Evolutionary conservation across 2,888 invertebrate genomes (phyloP), one percentile per base, ranked within the genome.

Genomic region (Leptinotarsa rubiginosa): DNA sequence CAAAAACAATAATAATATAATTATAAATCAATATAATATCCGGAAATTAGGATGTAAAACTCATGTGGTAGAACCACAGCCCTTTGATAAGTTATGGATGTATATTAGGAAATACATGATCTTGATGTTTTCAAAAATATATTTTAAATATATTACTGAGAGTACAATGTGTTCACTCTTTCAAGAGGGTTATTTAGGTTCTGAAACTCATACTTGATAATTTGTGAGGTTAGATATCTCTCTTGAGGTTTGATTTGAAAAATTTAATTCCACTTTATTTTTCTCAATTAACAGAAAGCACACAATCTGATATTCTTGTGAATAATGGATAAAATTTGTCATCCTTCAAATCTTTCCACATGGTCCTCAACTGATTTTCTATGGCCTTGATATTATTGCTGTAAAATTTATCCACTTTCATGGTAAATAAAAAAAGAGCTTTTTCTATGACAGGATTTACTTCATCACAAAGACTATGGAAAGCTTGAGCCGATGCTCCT

Each of bases 391-490:
- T 66, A 25, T 80, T 79, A 62, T 79, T 81, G 20, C 81, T 75
- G 2, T 79, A 79, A 54, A 81, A 69, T 64, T 77, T 70, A 49
- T 84, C 78, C 2, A 87, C 82, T 76, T 87, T 84, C 59, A 90
- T 83, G 4, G 89, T 89, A 72, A 90, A 87, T 70, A 90, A 85
- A 78, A 88, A 88, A 49, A 89, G 80, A 18, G 87, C 87, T 67
- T 85, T 84, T 65, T 79, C 75, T 13, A 89, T 87, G 47, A 89
- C 77, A 13, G 92, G 91, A 72, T 85, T 88, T 64, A 88, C 77
- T 47, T 88, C 89, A 80, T 92, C 92, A 79, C 91, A 92, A 78
- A 92, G 88, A 72, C 88, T 85, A 80, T 92, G 92, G 78, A 92
- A 88, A 3, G 90, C 90, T 80, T 87, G 88, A 1, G 89, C 87